Base-by-base conservation (phyloP, 2,888 invertebrate species). In the Stomorhina lunata region DNA sequence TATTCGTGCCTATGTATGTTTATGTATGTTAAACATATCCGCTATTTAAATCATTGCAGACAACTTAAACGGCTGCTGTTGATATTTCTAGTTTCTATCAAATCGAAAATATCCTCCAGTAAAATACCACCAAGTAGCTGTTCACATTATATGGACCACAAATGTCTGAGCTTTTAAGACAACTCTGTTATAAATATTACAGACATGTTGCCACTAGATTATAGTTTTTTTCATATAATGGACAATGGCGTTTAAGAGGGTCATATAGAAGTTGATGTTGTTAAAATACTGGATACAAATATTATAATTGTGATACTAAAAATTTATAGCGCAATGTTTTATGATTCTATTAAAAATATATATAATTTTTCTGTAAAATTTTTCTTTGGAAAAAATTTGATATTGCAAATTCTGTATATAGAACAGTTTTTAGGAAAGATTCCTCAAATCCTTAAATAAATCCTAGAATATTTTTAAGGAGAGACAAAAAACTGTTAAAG, bases 31-130 rank as follows among this genome's bases (percentile, higher is more conserved):
- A 50, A 68, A 68, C 59, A 68, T 68, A 61, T 68, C 76, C 59
- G 59, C 76, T 66, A 66, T 72, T 63, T 63, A 73, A 73, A 63
- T 76, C 66, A 59, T 20, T 76, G 76, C 48, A 68, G 76, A 68
- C 76, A 77, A 77, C 48, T 17, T 59, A 50, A 77, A 50, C 57
- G 27, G 40, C 68, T 77, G 76, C 50, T 50, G 76, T 77, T 68
- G 55, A 68, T 61, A 20, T 76, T 76, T 57, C 66, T 37, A 53
- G 40, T 77, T 77, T 57, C 68, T 76, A 68, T 68, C 53, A 20
- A 63, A 63, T 9, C 27, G 27, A 57, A 59, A 68, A 77, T 77
- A 40, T 68, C 68, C 68, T 77, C 59, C 12, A 61, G 76, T 40
- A 37, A 77, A 40, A 68, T 77, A 50, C 76, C 50, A 59, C 48